Base-by-base conservation (phyloP, 2,888 invertebrate genomes). In the Trilocha varians region DNA sequence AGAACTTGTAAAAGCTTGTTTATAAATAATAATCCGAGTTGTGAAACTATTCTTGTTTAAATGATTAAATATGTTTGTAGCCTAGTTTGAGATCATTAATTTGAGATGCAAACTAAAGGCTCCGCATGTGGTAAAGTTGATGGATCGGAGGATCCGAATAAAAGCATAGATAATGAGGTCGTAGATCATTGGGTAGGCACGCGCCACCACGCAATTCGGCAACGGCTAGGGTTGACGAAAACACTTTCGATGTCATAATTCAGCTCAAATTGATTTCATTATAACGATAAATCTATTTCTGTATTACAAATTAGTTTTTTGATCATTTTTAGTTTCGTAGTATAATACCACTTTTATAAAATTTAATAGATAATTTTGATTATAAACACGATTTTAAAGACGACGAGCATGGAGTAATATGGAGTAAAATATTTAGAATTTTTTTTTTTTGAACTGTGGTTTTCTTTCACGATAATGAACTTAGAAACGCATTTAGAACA, bases 171-270 rank as follows among this genome's bases (percentile, higher is more conserved):
- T 68, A 70, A 72, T 70, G 68, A 68, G 62, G 53, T 57, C 48
- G 50, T 60, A 67, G 63, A 77, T 77, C 67, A 65, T 65, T 72
- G 64, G 62, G 58, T 52, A 55, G 71, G 75, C 77, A 74, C 76
- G 77, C 67, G 76, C 66, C 59, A 35, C 42, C 51, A 46, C 51
- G 54, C 57, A 52, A 49, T 53, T 55, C 49, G 47, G 47, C 49
- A 52, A 46, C 41, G 47, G 46, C 49, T 46, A 58, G 58, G 58
- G 62, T 47, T 58, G 47, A 14, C 48, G 41, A 44, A 17, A 16
- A n/a, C 18, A 35, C 3, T 16, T 36, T 39, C 13, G 3, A 16
- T 32, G 3, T 15, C 8, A 8, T 16, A 8, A 39, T 16, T 14
- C 18, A 18, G 8, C 3, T 3, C 39, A 16, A 39, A 39, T 32